Base-by-base conservation (phyloP, 1,140 invertebrate species). In the Muscidifurax raptorellus region DNA sequence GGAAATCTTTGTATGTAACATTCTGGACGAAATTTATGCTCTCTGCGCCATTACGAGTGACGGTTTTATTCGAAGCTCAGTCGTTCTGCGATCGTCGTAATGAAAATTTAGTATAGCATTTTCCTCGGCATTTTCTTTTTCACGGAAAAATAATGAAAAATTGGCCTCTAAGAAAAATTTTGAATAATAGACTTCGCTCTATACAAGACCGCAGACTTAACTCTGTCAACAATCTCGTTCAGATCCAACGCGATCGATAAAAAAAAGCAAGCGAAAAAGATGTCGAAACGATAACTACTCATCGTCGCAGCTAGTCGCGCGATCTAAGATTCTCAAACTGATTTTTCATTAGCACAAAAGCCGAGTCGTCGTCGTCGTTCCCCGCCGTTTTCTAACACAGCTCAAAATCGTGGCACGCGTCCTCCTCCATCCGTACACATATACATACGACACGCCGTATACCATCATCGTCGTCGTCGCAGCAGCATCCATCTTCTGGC, bases 401-500 rank as follows among this genome's bases (percentile, higher is more conserved):
- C 44, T 47, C 44, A 18, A 47, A 47, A n/a, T n/a, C 44, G 22
- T 30, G 78, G 80, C 80, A 82, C 80, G 80, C 80, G 80, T 82
- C 64, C 64, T 67, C 64, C 36, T 40, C 36, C 36, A 40, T 10
- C 36, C 36, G 36, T 40, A n/a, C n/a, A n/a, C n/a, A n/a, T n/a
- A n/a, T n/a, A n/a, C n/a, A n/a, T n/a, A 9, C 36, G 36, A 40
- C 9, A 40, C 69, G 27, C 40, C 40, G 79, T 44, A 22, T 80
- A 80, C 36, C 28, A n/a, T 32, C 40, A 59, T n/a, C 67, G 27
- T 81, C 67, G 47, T 64, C 76, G 44, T 9, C 7, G 36, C 32
- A 80, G 27, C 36, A 10, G 80, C 78, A 78, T 86, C 86, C 72
- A 72, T 82, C 85, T 77, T 86, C 85, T 83, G 80, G 75, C 83